phyloP scores from a whole-genome alignment of 2,888 invertebrate species.

The Fragum whitleyi region DNA sequence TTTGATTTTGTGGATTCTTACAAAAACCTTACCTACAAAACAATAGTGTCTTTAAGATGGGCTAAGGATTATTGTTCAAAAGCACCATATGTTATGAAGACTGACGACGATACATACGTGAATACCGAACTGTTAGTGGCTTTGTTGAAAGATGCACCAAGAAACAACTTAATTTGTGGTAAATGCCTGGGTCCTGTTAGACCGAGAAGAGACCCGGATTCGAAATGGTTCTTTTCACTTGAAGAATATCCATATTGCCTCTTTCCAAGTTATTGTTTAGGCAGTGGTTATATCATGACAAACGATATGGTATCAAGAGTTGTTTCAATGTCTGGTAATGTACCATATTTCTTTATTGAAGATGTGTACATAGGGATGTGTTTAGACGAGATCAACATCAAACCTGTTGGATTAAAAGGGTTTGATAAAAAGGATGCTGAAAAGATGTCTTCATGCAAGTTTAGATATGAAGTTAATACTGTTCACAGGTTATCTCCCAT shows the following conservation, averaged over 20 bases:
- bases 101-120: slow-evolving; percentile 74
- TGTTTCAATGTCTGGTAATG: slow-evolving; percentile 52
- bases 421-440: background rate
- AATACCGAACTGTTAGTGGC: slow-evolving; percentile 68
- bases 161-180: slow-evolving; percentile 63
- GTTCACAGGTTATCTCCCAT: background rate
- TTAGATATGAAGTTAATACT: background rate
- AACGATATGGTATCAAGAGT: slow-evolving; percentile 57
- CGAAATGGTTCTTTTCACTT: slow-evolving; percentile 72
- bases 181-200: slow-evolving; percentile 64
- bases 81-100: slow-evolving; percentile 75
- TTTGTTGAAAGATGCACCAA: background rate
- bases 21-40: slow-evolving; percentile 72
- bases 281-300: slow-evolving; percentile 72
- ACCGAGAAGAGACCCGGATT: slow-evolving; percentile 63
- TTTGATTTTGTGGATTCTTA: slow-evolving; percentile 70
- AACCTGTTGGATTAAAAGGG: background rate
- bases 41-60: slow-evolving; percentile 68
- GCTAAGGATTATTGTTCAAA: slow-evolving; percentile 55
- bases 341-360: slow-evolving; percentile 74
- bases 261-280: slow-evolving; percentile 71
- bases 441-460: background rate
- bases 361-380: slow-evolving; percentile 75
- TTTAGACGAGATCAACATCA: slow-evolving; percentile 56
- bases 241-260: slow-evolving; percentile 44